Conservation (phyloP, 2,113 vertebrate species). For the Bolborhynchus lineola region DNA sequence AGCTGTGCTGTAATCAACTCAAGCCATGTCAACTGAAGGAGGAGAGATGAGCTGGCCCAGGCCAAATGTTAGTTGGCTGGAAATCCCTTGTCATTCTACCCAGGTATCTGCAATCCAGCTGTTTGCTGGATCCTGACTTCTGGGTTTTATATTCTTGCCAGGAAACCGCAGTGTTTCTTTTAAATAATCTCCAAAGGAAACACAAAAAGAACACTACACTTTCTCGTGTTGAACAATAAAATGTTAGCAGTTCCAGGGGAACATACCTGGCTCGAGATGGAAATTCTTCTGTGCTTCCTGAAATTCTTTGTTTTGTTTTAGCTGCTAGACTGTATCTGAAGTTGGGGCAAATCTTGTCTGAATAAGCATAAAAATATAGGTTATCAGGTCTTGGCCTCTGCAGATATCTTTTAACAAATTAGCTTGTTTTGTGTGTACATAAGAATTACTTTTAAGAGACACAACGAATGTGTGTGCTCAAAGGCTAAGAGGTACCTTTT, state of each 20-base stretch:
- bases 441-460: neutral
- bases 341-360: neutral
- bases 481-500: neutral
- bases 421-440: neutral
- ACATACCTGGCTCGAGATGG: neutral
- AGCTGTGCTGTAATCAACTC: neutral
- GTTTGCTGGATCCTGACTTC: neutral
- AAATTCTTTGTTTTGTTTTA: conserved; percentile 17
- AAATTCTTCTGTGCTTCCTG: conserved; percentile 24
- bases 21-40: neutral
- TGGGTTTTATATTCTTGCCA: conserved; percentile 6
- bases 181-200: conserved; percentile 46
- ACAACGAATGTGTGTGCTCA: neutral
- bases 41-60: neutral
- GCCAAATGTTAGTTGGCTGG: neutral
- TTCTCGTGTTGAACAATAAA: conserved; percentile 31
- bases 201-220: neutral
- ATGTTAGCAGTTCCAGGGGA: neutral
- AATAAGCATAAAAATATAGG: neutral
- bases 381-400: neutral
- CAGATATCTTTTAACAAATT: neutral
- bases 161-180: neutral
- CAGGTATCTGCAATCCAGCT: conserved; percentile 34
- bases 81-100: neutral
- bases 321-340: neutral